phyloP scores from a whole-genome alignment of 1,140 invertebrate species.

The Aphis gossypii region DNA sequence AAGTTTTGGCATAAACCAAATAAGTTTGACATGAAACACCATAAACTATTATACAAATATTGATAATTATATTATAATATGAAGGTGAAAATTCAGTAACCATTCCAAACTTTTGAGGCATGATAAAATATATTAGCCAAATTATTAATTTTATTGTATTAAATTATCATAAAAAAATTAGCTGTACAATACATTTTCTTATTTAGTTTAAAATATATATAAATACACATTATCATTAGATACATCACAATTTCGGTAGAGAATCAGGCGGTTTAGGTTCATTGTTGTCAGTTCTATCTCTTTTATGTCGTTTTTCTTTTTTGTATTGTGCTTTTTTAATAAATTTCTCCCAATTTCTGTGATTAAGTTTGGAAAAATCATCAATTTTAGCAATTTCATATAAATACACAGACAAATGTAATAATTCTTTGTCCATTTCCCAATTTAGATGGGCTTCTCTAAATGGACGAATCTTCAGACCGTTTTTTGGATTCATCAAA shows the following conservation, averaged over 20 bases:
- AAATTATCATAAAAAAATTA: constrained; percentile 38
- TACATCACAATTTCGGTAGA: constrained; percentile 47
- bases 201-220: constrained; percentile 8
- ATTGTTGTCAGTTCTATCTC: constrained; percentile 49
- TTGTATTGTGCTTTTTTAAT: constrained; percentile 62
- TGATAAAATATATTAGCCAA: constrained; percentile 4
- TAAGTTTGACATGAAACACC: background rate
- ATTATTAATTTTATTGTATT: constrained; percentile 22
- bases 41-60: constrained; percentile 7
- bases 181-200: constrained; percentile 14
- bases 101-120: constrained; percentile 9
- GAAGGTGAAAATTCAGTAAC: constrained; percentile 29
- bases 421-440: constrained; percentile 82
- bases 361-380: constrained; percentile 86
- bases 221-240: constrained; percentile 1
- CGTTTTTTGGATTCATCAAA: constrained; percentile 96
- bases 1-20: background rate
- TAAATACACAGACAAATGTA: constrained; percentile 85
- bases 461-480: constrained; percentile 89
- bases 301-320: constrained; percentile 57
- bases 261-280: constrained; percentile 51
- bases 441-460: constrained; percentile 88
- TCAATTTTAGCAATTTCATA: constrained; percentile 82
- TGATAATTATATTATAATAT: background rate
- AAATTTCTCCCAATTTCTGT: constrained; percentile 90